These are phyloP conservation scores for Dicyrtomina minuta DNA, from an alignment of 2,888 invertebrate genomes.

Conservation along the genomic window DNA sequence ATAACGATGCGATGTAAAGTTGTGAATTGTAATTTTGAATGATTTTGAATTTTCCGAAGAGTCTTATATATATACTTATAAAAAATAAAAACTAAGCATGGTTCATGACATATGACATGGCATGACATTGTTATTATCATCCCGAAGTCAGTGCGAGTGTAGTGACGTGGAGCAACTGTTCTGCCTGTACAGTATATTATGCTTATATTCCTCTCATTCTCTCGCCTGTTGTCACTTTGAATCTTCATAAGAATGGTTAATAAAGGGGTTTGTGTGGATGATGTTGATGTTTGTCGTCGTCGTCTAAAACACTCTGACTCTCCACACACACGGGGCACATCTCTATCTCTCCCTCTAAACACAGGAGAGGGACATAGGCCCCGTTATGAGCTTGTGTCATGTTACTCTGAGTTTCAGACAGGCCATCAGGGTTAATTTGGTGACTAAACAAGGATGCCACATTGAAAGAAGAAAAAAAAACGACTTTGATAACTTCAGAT, in stretches of 20 bases:
- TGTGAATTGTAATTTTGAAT: background rate
- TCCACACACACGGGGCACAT: background rate
- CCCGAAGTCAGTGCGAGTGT: too few relatives aligned
- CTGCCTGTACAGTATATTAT: background rate
- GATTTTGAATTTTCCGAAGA: background rate
- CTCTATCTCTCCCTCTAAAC: background rate
- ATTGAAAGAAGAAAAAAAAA: conserved; percentile 18
- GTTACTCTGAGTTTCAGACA: conserved; percentile 43
- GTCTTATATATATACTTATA: background rate
- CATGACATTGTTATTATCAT: background rate
- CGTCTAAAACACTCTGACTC: background rate
- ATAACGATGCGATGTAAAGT: too few relatives aligned
- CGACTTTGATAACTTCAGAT: conserved; percentile 41
- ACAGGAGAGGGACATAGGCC: background rate
- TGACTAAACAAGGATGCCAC: conserved; percentile 49
- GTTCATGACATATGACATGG: background rate
- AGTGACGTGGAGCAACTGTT: background rate
- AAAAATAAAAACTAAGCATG: background rate
- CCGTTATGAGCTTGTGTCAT: conserved; percentile 18
- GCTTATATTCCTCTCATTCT: too few relatives aligned
- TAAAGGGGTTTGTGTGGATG: conserved; percentile 22
- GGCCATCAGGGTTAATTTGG: conserved; percentile 52
- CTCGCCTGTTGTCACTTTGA: conserved; percentile 12
- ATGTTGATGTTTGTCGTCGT: background rate
- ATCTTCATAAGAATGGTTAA: conserved; percentile 20